phyloP scores from a whole-genome alignment of 1,140 invertebrate genomes.

The Drosophila tristis region DNA sequence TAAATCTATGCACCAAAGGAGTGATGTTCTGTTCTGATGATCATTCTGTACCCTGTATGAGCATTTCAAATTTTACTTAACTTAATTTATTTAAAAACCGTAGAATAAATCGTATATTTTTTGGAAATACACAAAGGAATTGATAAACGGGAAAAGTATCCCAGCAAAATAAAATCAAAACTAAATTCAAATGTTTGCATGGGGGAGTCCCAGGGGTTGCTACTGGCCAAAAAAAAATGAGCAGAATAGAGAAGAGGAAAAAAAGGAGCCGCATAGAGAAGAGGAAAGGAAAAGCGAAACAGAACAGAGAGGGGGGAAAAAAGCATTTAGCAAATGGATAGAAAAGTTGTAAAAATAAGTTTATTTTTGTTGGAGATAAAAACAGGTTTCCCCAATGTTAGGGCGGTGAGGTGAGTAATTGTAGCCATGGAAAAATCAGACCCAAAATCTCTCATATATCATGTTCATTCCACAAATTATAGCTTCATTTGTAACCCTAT shows the following conservation, averaged over 20 bases:
- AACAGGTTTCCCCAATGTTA: not conserved
- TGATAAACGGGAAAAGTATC: conserved; percentile 54
- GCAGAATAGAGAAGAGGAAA: conserved; percentile 1
- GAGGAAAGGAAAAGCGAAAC: no score
- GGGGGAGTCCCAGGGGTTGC: conserved; percentile 19
- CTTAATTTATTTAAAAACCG: conserved; percentile 23
- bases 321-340: conserved; percentile 56
- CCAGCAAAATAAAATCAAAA: conserved; percentile 47
- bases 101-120: conserved; percentile 40
- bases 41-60: no score
- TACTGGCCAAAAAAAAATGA: conserved; percentile 18
- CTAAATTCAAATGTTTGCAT: conserved; percentile 46
- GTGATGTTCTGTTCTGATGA: no score
- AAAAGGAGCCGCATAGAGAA: not conserved
- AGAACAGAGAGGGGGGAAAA: no score
- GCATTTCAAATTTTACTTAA: conserved; percentile 8
- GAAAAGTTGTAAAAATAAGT: conserved; percentile 41
- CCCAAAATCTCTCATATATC: conserved; percentile 37
- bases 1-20: no score
- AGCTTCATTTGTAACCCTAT: conserved; percentile 51
- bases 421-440: conserved; percentile 13
- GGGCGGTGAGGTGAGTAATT: conserved; percentile 4
- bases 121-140: conserved; percentile 43
- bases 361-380: conserved; percentile 6
- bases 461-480: conserved; percentile 36